Percentiles rank a stretch among this genome's conserved stretches.
phyloP scores from a whole-genome alignment of 2,888 invertebrate genomes.

The Heteromurus nitidus region DNA sequence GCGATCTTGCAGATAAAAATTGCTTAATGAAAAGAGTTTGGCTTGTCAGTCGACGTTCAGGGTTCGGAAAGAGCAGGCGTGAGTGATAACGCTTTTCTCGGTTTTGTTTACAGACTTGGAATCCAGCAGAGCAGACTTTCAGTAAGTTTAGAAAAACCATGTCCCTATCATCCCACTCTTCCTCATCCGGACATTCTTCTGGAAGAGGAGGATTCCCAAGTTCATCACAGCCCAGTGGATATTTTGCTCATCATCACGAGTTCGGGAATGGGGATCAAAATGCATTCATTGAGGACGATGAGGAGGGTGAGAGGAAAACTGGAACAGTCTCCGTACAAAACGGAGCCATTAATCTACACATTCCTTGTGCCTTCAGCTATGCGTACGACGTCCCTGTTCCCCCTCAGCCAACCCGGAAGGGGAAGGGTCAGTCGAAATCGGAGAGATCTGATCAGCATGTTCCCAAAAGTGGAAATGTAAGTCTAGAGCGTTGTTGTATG shows the following conservation, averaged over 20 bases:
- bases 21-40: too few species aligned
- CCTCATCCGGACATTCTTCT: conserved; percentile 37
- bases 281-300: background rate
- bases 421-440: background rate
- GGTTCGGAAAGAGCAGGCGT: too few species aligned
- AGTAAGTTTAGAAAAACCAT: too few species aligned
- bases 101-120: too few species aligned
- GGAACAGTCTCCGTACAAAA: conserved; percentile 44
- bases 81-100: too few species aligned
- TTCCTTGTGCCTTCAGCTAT: conserved; percentile 62
- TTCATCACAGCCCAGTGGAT: background rate
- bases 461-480: background rate
- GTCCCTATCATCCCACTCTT: conserved; percentile 39
- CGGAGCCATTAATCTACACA: conserved; percentile 51
- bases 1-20: too few species aligned
- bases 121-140: too few species aligned
- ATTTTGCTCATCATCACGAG: conserved; percentile 34
- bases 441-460: background rate
- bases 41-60: too few species aligned
- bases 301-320: background rate
- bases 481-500: background rate
- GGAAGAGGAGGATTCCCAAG: conserved; percentile 20
- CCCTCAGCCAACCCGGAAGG: conserved; percentile 18
- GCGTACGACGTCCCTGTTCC: conserved; percentile 41
- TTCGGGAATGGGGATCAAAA: background rate